Conservation (phyloP, 1,140 invertebrate genomes). For the Pachypsylla venusta region DNA sequence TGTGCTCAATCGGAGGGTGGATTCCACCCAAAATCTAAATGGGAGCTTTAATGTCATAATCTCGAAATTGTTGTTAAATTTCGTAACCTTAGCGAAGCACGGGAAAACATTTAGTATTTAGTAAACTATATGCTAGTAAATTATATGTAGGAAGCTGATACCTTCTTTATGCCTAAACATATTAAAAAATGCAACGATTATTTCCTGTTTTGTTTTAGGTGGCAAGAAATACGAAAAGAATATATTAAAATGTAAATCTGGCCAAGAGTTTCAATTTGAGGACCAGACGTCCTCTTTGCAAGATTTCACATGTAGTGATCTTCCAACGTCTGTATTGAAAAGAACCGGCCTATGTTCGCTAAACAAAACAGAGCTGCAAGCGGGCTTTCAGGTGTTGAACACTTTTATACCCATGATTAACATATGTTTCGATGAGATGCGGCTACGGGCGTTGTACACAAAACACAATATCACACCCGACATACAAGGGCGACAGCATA, state of each 20-base stretch:
- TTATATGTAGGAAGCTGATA: no score
- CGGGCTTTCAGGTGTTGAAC: not conserved
- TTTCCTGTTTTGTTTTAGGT: not conserved
- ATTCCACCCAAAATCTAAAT: no score
- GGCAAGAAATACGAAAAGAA: not conserved
- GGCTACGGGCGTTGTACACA: constrained; percentile 7
- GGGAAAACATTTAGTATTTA: no score
- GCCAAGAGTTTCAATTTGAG: not conserved
- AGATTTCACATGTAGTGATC: not conserved
- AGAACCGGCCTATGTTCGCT: not conserved
- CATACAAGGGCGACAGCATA: constrained; percentile 5
- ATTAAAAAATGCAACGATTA: no score
- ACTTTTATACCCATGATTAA: constrained; percentile 11
- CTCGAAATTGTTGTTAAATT: no score
- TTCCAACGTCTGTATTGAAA: not conserved
- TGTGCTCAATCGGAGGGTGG: no score
- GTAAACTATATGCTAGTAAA: no score
- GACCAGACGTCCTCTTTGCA: not conserved
- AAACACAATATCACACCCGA: not conserved
- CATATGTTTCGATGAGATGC: constrained; percentile 13
- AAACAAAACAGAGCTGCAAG: not conserved
- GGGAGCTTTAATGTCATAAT: no score
- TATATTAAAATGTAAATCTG: not conserved
- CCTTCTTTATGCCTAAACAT: no score
- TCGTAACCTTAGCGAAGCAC: no score